Conservation (phyloP, 1,140 invertebrate genomes). For the Adelges cooleyi region DNA sequence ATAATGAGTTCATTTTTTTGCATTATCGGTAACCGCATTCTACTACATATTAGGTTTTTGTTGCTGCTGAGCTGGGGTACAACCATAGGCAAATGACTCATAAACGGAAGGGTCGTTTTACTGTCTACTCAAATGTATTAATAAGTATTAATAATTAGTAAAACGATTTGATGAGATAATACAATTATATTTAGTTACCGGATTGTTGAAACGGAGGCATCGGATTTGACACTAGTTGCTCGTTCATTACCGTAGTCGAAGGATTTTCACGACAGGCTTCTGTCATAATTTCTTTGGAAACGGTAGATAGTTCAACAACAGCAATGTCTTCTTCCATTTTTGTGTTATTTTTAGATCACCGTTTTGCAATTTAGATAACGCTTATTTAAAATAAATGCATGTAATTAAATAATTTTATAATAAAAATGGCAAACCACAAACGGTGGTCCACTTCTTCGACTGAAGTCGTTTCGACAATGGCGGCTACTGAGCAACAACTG, state of each 20-base stretch:
- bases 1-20: conserved; percentile 22
- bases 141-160: no score
- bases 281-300: conserved; percentile 2
- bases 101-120: conserved; percentile 18
- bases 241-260: conserved; percentile 7
- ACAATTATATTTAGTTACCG: no score
- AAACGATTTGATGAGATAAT: no score
- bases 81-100: not conserved
- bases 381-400: no score
- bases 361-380: no score
- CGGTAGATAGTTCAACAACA: not conserved
- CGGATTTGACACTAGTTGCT: conserved; percentile 12
- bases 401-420: no score
- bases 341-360: no score
- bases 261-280: not conserved
- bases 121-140: not conserved
- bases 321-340: not conserved
- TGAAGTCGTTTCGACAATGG: no score
- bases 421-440: no score
- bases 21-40: conserved; percentile 17
- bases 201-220: conserved; percentile 6
- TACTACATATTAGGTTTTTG: conserved; percentile 11
- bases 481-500: no score
- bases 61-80: conserved; percentile 19
- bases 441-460: no score